Evolutionary conservation across 1,140 invertebrate genomes (phyloP).

Genomic region (Eriocheir sinensis): DNA sequence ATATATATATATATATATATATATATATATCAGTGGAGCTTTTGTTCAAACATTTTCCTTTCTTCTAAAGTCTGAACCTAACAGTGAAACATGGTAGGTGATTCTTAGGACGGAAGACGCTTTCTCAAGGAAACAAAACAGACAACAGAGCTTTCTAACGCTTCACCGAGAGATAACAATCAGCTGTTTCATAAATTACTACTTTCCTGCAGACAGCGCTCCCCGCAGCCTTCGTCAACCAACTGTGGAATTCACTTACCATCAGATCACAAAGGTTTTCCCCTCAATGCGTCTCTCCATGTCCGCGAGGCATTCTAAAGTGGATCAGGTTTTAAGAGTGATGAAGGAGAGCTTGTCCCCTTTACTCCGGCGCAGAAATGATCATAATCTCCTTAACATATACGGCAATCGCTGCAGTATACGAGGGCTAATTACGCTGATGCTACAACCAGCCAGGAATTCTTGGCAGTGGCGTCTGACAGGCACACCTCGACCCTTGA

Average conservation of each 20-base stretch:
- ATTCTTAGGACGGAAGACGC: too few relatives aligned
- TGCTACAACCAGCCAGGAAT: not conserved
- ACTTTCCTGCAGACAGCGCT: not conserved
- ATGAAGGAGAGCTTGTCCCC: slow-evolving; percentile 23
- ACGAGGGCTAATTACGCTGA: slow-evolving; percentile 44
- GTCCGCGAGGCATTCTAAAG: not conserved
- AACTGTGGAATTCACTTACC: not conserved
- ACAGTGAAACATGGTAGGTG: too few relatives aligned
- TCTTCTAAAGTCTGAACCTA: too few relatives aligned
- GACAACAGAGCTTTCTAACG: too few relatives aligned
- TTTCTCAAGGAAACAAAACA: too few relatives aligned
- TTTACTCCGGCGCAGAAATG: not conserved
- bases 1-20: slow-evolving; percentile 54
- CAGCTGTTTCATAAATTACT: not conserved
- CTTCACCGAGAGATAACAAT: too few relatives aligned
- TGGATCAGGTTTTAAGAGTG: not conserved
- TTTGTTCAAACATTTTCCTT: too few relatives aligned
- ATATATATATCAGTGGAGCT: slow-evolving; percentile 28
- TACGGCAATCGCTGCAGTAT: not conserved
- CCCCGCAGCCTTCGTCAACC: not conserved
- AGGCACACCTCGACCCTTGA: not conserved
- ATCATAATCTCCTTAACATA: not conserved
- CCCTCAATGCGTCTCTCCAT: too few relatives aligned
- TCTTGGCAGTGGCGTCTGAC: not conserved
- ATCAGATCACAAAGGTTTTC: not conserved